Base-by-base conservation (phyloP, 2,797 vertebrate genomes). In the Taenioides sp. region DNA sequence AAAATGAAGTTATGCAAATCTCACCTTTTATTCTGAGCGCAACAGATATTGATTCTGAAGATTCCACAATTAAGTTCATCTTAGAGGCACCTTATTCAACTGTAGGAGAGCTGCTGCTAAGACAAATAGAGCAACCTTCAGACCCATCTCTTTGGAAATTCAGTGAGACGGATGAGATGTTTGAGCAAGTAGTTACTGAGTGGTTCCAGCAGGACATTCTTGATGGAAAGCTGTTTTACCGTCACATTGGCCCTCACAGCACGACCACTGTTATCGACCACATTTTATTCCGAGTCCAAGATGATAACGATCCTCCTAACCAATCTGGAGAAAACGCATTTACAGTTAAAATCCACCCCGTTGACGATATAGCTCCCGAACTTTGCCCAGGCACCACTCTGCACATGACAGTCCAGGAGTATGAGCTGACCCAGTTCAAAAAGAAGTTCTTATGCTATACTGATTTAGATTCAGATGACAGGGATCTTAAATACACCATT, bases 141-240 rank as follows among this genome's bases (percentile, higher is more conserved):
- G 91, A 95, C 76, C 86, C 85, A 7, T 92, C 92, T 43, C 81
- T 85, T 20, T 96, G 95, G 95, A 88, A 76, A 65, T 95, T 95
- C 71, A 91, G 93, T 31, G 90, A 89, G 59, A 92, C 91, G 61
- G 94, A 97, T 87, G 93, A 91, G 12, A 77, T 95, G 81, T 96
- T 97, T 88, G 95, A 97, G 87, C 96, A 94, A 82, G 93, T 94
- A 80, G 96, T 96, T 75, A 95, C 89, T 0, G 91, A 96, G 67
- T 97, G 95, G 95, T 91, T 94, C 79, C 96, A 97, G 87, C 94
- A 92, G 80, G 96, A 97, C 81, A 96, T 97, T 88, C 87, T 94
- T 0, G 92, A 96, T 79, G 96, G 96, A 62, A 97, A 92, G 80
- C 86, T 96, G 28, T 95, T 96, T 84, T 98, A 96, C 84, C 93